Percentiles rank a stretch among this genome's conserved stretches.
phyloP scores from a whole-genome alignment of 2,888 invertebrate genomes.

The Glaucopsyche alexis region DNA sequence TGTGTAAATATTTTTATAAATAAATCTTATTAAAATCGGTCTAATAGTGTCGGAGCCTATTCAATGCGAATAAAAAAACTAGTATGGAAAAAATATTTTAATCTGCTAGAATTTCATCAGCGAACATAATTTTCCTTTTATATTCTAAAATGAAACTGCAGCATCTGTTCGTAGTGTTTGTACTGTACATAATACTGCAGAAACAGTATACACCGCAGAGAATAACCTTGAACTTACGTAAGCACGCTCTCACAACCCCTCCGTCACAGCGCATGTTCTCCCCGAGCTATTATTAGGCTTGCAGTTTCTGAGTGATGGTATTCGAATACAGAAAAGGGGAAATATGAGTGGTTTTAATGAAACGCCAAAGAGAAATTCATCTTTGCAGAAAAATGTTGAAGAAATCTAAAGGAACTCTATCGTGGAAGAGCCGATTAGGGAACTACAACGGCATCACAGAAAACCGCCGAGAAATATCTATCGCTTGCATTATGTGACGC shows the following conservation, averaged over 20 bases:
- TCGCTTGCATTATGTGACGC: too few relatives aligned
- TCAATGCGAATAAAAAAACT: too few relatives aligned
- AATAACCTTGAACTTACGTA: conserved; percentile 14
- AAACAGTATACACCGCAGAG: background rate
- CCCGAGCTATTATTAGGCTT: background rate
- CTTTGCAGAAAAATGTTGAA: background rate
- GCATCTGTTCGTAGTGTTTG: too few relatives aligned
- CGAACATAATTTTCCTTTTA: background rate
- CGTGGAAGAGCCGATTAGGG: too few relatives aligned
- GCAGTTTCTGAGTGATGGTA: background rate
- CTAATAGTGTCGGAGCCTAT: too few relatives aligned
- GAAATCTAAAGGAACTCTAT: background rate
- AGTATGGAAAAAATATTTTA: too few relatives aligned
- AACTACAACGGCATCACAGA: too few relatives aligned
- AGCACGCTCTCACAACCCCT: conserved; percentile 9
- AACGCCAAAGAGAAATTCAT: background rate
- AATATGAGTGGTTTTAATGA: background rate
- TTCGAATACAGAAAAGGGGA: background rate
- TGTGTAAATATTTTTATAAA: too few relatives aligned
- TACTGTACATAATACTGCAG: background rate
- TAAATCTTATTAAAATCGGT: too few relatives aligned
- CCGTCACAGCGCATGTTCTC: background rate
- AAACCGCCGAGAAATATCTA: too few relatives aligned
- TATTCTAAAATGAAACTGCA: background rate
- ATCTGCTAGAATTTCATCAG: background rate